Evolutionary conservation across 1,140 invertebrate species (phyloP).

Genomic region (Eubasilissa regina): DNA sequence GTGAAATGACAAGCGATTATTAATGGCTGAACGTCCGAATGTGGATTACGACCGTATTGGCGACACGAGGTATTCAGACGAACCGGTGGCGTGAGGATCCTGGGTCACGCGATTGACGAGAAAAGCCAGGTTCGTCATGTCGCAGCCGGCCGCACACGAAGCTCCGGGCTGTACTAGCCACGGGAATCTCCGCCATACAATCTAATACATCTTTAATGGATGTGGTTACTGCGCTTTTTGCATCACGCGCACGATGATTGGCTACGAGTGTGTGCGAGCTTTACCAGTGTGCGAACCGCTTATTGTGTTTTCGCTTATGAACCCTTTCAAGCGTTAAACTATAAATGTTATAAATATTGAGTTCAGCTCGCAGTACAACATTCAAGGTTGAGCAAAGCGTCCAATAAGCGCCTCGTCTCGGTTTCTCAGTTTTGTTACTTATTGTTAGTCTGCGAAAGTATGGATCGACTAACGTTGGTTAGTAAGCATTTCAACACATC

Average conservation of each 20-base stretch:
- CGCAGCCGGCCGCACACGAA: background rate
- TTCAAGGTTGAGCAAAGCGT: conserved; percentile 54
- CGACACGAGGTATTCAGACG: background rate
- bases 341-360: conserved; percentile 58
- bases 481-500: conserved; percentile 40
- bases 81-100: background rate
- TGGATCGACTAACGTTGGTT: conserved; percentile 56
- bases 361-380: conserved; percentile 35
- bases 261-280: conserved; percentile 4
- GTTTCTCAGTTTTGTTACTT: background rate
- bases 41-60: background rate
- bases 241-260: conserved; percentile 30
- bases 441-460: conserved; percentile 18
- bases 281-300: conserved; percentile 25
- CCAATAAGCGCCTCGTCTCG: conserved; percentile 8
- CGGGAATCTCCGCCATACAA: conserved; percentile 51
- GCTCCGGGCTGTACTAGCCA: conserved; percentile 41
- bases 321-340: conserved; percentile 52
- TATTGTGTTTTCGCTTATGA: conserved; percentile 46
- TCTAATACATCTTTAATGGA: conserved; percentile 32
- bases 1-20: conserved; percentile 5
- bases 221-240: conserved; percentile 49
- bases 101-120: conserved; percentile 20
- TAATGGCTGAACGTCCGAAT: conserved; percentile 1
- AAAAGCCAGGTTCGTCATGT: too few species aligned